Evolutionary conservation across 2,888 invertebrate genomes (phyloP).

Genomic region (Lasioglossum malachurum): DNA sequence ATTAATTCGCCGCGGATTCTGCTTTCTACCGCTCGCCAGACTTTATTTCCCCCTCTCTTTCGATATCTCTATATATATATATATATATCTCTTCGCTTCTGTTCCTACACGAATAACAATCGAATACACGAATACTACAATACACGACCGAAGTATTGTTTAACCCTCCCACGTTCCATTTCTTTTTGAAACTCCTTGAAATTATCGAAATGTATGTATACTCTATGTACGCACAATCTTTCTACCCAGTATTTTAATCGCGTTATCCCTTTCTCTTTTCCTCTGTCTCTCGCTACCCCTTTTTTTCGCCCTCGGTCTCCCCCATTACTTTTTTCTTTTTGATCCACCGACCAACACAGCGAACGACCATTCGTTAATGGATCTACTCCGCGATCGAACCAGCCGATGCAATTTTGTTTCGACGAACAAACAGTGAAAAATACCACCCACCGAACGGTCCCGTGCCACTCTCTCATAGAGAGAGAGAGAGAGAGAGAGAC

Average conservation of each 20-base stretch:
- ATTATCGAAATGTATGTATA: too few species aligned
- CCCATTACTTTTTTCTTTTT: background rate
- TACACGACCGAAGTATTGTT: too few species aligned
- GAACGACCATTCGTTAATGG: conserved; percentile 42
- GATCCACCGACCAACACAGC: background rate
- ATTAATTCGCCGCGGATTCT: conserved; percentile 53
- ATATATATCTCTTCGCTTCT: too few species aligned
- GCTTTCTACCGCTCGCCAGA: background rate
- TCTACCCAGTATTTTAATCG: background rate
- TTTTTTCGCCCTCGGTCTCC: background rate
- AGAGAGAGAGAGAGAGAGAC: too few species aligned
- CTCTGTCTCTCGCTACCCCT: background rate
- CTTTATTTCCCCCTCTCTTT: background rate
- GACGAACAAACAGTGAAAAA: conserved; percentile 25
- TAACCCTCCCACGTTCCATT: too few species aligned
- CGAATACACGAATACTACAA: too few species aligned
- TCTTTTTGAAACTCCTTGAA: too few species aligned
- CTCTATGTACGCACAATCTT: background rate
- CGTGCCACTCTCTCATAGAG: background rate
- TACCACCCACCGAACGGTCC: background rate
- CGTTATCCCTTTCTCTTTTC: background rate
- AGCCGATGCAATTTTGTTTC: conserved; percentile 28
- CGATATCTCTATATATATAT: too few species aligned
- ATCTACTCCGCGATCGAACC: conserved; percentile 35
- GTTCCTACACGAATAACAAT: too few species aligned